Evolutionary conservation across 2,113 vertebrate species (phyloP).

Genomic region (Henicopernis longicauda): DNA sequence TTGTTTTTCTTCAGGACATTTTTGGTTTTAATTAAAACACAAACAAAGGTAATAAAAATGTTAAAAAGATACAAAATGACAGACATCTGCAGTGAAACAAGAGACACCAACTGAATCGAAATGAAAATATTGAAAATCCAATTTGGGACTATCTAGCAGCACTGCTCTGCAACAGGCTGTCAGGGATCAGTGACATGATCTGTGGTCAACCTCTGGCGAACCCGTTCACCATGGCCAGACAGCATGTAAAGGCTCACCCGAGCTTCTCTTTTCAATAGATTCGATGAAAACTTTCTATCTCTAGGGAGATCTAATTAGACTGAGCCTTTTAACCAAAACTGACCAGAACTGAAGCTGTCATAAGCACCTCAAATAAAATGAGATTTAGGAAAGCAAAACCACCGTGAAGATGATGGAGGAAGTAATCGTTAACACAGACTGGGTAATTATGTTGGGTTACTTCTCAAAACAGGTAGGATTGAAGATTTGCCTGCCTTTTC

Average conservation of each 20-base stretch:
- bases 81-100: neutral
- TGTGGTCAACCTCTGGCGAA: neutral
- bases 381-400: neutral
- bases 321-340: neutral
- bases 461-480: neutral
- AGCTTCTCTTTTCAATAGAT: neutral
- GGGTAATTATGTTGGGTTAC: neutral
- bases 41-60: neutral
- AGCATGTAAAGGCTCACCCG: neutral
- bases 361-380: neutral
- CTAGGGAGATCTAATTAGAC: neutral
- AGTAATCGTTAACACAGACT: neutral
- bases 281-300: neutral
- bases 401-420: neutral
- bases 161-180: neutral
- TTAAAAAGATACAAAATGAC: neutral
- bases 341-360: neutral
- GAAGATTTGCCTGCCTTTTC: neutral
- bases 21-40: slow-evolving; percentile 11
- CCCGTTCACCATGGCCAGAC: neutral
- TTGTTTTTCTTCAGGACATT: neutral
- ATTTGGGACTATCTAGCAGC: neutral
- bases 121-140: neutral
- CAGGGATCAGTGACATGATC: neutral
- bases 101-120: neutral